phyloP scores from a whole-genome alignment of 2,888 invertebrate genomes.

The Drosophila borborema region DNA sequence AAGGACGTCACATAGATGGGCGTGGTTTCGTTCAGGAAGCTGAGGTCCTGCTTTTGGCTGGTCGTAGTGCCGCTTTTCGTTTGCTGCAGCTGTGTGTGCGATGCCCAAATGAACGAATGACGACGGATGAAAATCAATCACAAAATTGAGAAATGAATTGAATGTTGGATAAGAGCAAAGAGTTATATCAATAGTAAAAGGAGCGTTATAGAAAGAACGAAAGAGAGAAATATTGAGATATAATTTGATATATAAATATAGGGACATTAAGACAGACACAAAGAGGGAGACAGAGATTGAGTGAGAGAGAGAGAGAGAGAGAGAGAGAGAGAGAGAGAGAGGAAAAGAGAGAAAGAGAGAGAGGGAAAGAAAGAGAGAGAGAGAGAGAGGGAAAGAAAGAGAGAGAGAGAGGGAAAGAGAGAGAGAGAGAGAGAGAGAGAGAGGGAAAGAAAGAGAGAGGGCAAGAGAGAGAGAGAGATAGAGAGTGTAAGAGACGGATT shows the following conservation, averaged over 20 bases:
- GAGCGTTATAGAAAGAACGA: background rate
- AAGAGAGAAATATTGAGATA: background rate
- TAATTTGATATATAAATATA: background rate
- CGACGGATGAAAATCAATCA: background rate
- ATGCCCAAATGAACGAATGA: background rate
- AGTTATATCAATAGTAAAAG: background rate
- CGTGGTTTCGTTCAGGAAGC: slow-evolving; percentile 93
- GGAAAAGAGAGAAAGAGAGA: too few species aligned
- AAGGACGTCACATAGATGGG: slow-evolving; percentile 94
- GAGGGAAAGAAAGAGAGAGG: background rate
- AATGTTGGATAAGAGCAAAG: background rate
- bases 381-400: too few species aligned
- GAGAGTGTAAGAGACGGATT: too few species aligned
- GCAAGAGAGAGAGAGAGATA: too few species aligned
- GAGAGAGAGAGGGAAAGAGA: too few species aligned
- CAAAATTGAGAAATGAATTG: background rate
- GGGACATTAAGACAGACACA: background rate
- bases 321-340: too few species aligned
- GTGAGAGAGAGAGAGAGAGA: background rate
- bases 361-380: too few species aligned
- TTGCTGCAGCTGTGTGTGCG: slow-evolving; percentile 74
- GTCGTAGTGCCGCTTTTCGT: slow-evolving; percentile 85
- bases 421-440: too few species aligned
- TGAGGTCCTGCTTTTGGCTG: slow-evolving; percentile 87
- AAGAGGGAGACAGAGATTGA: background rate